Conservation (phyloP, 2,113 vertebrate species). For the Loxodonta africana region DNA sequence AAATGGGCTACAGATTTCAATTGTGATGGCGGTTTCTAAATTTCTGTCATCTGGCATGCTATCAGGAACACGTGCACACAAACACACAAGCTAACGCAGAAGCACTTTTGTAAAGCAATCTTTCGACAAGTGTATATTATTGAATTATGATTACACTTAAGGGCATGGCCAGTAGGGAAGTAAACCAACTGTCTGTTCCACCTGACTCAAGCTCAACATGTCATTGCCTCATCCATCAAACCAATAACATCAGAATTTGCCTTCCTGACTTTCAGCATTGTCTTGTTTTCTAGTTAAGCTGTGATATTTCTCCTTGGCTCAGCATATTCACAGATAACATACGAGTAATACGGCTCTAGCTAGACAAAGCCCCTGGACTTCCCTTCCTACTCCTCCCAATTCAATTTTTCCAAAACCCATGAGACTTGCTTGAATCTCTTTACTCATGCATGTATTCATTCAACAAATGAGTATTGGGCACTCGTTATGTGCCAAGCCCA, state of each 20-base stretch:
- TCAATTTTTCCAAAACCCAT: background rate
- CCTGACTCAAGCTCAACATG: background rate
- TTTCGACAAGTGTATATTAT: background rate
- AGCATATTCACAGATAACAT: background rate
- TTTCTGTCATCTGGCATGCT: conserved; percentile 32
- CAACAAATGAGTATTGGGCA: background rate
- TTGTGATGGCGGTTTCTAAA: background rate
- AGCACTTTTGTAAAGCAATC: background rate
- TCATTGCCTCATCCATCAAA: background rate
- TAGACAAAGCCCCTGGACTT: background rate
- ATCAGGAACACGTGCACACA: background rate
- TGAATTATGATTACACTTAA: conserved; percentile 1
- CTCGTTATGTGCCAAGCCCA: background rate
- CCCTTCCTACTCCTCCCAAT: background rate
- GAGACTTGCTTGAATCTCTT: background rate
- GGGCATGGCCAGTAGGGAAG: background rate
- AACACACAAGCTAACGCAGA: background rate
- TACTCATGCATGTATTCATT: conserved; percentile 20
- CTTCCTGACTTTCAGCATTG: background rate
- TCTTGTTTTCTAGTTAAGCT: background rate
- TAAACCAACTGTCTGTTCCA: background rate
- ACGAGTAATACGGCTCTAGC: background rate
- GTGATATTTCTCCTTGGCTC: background rate
- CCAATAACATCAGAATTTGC: background rate
- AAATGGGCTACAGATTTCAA: background rate